A percentile compares a stretch with the other conserved stretches of the same genome.
phyloP scores from a whole-genome alignment of 2,888 invertebrate genomes.

The Serrognathus titanus region DNA sequence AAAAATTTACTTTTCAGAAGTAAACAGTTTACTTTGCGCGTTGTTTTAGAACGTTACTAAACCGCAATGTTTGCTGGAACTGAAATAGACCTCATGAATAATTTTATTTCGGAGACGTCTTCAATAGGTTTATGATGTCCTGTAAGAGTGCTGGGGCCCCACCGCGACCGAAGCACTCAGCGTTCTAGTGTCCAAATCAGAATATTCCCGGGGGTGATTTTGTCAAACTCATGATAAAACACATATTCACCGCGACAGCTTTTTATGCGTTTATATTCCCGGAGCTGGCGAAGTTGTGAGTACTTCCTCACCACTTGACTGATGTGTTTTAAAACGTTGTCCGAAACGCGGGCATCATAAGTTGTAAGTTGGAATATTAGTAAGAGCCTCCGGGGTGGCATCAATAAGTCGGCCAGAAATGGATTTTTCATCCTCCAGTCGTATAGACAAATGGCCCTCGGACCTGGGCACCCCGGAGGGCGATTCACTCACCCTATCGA shows the following conservation, averaged over 20 bases:
- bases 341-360: constrained; percentile 41
- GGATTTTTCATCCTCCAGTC: constrained; percentile 50
- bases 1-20: too few species aligned
- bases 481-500: constrained; percentile 32
- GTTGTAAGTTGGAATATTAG: constrained; percentile 44
- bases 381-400: constrained; percentile 44
- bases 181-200: constrained; percentile 46
- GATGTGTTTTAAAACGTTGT: constrained; percentile 45
- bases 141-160: constrained; percentile 29
- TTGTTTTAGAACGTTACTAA: too few species aligned
- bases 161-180: constrained; percentile 40
- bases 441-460: constrained; percentile 47
- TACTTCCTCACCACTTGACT: constrained; percentile 31
- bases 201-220: constrained; percentile 38
- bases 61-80: too few species aligned
- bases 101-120: not conserved
- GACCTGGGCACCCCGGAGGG: constrained; percentile 41
- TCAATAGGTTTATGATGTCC: constrained; percentile 1
- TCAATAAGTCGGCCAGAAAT: constrained; percentile 53
- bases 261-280: constrained; percentile 27
- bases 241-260: constrained; percentile 41
- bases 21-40: too few species aligned
- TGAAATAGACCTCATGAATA: not conserved
- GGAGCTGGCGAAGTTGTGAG: constrained; percentile 4
- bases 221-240: constrained; percentile 42